phyloP scores from a whole-genome alignment of 2,888 invertebrate genomes.

The Strigamia transsilvanica region DNA sequence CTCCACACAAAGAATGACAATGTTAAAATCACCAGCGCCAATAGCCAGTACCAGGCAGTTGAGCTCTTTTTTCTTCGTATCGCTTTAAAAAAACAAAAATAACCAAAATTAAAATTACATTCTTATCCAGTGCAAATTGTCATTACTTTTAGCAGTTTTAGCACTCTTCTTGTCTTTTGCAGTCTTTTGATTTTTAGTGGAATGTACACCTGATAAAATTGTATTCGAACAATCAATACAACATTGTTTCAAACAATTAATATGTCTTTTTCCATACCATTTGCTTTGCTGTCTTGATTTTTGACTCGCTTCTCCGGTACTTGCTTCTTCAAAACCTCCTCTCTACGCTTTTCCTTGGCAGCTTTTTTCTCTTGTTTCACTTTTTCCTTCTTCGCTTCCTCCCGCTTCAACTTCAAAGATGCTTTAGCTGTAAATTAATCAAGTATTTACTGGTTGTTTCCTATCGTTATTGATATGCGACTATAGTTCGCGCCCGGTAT shows the following conservation, averaged over 20 bases:
- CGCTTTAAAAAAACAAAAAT: neutral
- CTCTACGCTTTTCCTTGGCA: constrained; percentile 53
- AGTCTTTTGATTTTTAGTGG: neutral
- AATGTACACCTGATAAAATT: constrained; percentile 4
- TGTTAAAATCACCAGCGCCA: neutral
- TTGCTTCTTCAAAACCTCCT: constrained; percentile 41
- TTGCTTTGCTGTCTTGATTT: neutral
- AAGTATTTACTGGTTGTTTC: neutral
- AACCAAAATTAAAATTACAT: neutral
- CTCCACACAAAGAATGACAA: neutral
- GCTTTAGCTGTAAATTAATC: neutral
- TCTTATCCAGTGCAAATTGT: neutral
- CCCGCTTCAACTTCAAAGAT: constrained; percentile 5
- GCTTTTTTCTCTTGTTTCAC: constrained; percentile 54
- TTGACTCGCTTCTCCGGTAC: neutral
- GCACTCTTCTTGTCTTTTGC: neutral
- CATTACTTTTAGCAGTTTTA: neutral
- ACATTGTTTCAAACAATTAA: too few species aligned
- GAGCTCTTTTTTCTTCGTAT: neutral
- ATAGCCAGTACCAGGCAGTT: neutral
- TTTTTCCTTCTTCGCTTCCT: constrained; percentile 51
- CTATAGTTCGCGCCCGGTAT: too few species aligned
- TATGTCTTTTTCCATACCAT: neutral
- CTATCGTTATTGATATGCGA: too few species aligned
- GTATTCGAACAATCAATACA: too few species aligned